Evolutionary conservation across 2,888 invertebrate genomes (phyloP).

Genomic region (Caenorhabditis drosophilae): DNA sequence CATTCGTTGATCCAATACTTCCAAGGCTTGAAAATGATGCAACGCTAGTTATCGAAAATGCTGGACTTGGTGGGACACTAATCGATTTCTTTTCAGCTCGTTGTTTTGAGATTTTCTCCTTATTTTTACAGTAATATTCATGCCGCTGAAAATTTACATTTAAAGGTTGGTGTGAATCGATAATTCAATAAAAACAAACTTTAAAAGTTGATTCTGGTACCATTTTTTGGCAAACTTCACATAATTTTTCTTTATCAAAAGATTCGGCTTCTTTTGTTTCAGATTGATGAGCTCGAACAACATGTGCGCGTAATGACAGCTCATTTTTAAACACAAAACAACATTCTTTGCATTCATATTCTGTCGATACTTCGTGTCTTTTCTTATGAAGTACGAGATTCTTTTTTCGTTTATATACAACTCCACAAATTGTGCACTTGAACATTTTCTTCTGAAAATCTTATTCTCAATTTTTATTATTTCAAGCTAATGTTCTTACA

Average conservation of each 20-base stretch:
- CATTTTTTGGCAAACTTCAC: slow-evolving; percentile 5
- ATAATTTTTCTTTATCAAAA: background rate
- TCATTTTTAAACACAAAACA: slow-evolving; percentile 13
- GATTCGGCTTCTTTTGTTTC: background rate
- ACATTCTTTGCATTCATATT: slow-evolving; percentile 18
- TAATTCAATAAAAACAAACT: no score
- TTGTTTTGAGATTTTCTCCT: slow-evolving; percentile 14
- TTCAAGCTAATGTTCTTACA: background rate
- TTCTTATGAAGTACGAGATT: slow-evolving; percentile 13
- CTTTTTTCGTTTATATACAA: slow-evolving; percentile 12
- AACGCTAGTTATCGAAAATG: slow-evolving; percentile 14
- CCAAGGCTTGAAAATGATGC: slow-evolving; percentile 15
- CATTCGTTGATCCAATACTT: no score
- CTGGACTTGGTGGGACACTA: slow-evolving; percentile 26
- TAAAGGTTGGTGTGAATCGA: no score
- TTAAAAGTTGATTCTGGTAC: slow-evolving; percentile 1
- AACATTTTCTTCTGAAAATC: background rate
- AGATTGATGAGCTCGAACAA: background rate
- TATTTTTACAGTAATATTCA: slow-evolving; percentile 38
- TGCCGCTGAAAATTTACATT: slow-evolving; percentile 17
- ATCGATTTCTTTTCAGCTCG: slow-evolving; percentile 9
- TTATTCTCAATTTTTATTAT: background rate
- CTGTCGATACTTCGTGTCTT: background rate
- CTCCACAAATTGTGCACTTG: slow-evolving; percentile 16
- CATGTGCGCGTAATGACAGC: slow-evolving; percentile 3